These are phyloP conservation scores for Ancistrus triradiatus DNA, from an alignment of 2,113 vertebrate genomes.

Conservation along the genomic window DNA sequence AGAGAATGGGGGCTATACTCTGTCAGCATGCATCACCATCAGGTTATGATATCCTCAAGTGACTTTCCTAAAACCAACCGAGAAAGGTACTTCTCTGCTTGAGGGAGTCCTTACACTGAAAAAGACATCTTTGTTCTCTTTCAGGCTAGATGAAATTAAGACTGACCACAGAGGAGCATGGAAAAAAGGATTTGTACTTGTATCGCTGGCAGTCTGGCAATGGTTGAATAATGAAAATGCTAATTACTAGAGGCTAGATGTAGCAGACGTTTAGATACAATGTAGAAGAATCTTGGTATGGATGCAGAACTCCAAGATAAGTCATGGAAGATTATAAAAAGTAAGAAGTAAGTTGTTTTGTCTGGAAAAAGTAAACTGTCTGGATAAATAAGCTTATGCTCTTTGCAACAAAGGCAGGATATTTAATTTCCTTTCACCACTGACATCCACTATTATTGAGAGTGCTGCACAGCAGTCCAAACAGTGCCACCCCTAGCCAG, in stretches of 20 bases:
- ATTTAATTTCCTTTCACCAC: background rate
- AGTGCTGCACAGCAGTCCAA: background rate
- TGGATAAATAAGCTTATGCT: background rate
- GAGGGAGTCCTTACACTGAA: background rate
- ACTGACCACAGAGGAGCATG: background rate
- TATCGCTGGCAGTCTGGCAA: no score
- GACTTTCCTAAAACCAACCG: constrained; percentile 10
- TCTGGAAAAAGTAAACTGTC: no score
- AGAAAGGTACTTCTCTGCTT: background rate
- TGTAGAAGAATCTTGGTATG: no score
- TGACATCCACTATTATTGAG: background rate
- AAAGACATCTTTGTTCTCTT: background rate
- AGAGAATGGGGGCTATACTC: constrained; percentile 5
- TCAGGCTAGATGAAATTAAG: background rate
- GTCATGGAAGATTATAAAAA: no score
- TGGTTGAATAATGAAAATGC: background rate
- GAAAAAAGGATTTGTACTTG: background rate
- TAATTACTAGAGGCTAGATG: background rate
- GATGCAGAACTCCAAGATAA: no score
- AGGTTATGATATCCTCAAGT: constrained; percentile 14
- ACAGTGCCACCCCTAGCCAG: background rate
- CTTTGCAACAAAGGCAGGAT: background rate
- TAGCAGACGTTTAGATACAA: background rate
- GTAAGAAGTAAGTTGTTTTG: no score
- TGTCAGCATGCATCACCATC: constrained; percentile 36